A percentile compares a stretch with the other conserved stretches of the same genome.
Evolutionary conservation across 2,888 invertebrate species (phyloP).

Genomic region (Drosophila seclusa): DNA sequence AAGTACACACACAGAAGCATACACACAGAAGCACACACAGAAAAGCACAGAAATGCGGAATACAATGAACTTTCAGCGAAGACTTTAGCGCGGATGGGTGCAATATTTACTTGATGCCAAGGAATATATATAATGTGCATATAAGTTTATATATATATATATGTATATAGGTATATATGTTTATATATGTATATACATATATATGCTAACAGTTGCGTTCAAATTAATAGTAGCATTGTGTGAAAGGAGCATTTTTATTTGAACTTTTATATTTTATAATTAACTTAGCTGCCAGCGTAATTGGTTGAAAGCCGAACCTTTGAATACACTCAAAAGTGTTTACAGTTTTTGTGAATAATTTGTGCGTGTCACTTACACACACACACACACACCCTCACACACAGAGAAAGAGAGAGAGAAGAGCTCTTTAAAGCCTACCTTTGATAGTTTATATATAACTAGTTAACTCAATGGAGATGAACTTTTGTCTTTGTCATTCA

Average conservation of each 20-base stretch:
- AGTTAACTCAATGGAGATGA: slow-evolving; percentile 34
- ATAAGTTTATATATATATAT: neutral
- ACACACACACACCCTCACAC: neutral
- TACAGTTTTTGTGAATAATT: neutral
- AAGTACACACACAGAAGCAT: neutral
- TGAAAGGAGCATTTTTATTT: neutral
- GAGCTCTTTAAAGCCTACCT: slow-evolving; percentile 44
- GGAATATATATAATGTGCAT: neutral
- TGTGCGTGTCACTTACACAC: neutral
- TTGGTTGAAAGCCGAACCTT: neutral
- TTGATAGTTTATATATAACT: slow-evolving; percentile 25
- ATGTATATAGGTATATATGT: too few species aligned
- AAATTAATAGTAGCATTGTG: neutral
- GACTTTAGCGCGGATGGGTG: neutral
- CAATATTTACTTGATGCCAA: neutral
- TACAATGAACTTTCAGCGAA: slow-evolving; percentile 69
- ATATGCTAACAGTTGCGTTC: too few species aligned
- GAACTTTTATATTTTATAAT: neutral
- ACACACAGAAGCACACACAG: neutral
- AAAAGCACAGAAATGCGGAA: slow-evolving; percentile 9
- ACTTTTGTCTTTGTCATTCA: neutral
- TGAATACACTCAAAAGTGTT: neutral
- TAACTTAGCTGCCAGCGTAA: neutral
- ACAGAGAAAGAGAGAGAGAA: too few species aligned
- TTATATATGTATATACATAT: neutral